Conservation (phyloP, 2,797 vertebrate genomes). For the Myripristis jacobus region DNA sequence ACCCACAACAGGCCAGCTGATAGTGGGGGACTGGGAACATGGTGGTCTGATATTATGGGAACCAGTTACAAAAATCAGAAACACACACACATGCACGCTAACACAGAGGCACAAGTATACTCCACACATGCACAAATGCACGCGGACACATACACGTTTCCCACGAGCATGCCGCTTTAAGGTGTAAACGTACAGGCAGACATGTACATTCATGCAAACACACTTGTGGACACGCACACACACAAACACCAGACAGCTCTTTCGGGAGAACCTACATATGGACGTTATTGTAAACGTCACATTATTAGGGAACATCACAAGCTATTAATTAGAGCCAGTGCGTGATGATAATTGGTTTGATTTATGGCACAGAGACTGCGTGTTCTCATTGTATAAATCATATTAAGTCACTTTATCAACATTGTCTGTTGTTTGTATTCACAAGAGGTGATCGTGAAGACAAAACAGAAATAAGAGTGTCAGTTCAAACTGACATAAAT, state of each 20-base stretch:
- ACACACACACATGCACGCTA: constrained; percentile 7
- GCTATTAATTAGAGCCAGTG: background rate
- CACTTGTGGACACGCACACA: constrained; percentile 6
- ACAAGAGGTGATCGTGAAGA: background rate
- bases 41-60: constrained; percentile 60
- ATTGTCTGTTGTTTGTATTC: background rate
- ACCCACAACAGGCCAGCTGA: constrained; percentile 65
- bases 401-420: no score
- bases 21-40: constrained; percentile 47
- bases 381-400: background rate
- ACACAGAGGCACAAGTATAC: background rate
- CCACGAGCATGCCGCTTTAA: no score
- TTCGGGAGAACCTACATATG: background rate
- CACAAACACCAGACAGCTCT: background rate
- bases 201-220: background rate
- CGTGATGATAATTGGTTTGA: background rate
- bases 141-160: background rate
- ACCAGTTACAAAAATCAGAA: constrained; percentile 33
- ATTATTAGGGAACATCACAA: constrained; percentile 12
- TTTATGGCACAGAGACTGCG: background rate
- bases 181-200: no score
- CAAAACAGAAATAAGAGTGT: background rate
- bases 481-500: no score
- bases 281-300: constrained; percentile 1
- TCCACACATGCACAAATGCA: background rate